phyloP scores from a whole-genome alignment of 2,888 invertebrate genomes.

The Vesta saturnalis region DNA sequence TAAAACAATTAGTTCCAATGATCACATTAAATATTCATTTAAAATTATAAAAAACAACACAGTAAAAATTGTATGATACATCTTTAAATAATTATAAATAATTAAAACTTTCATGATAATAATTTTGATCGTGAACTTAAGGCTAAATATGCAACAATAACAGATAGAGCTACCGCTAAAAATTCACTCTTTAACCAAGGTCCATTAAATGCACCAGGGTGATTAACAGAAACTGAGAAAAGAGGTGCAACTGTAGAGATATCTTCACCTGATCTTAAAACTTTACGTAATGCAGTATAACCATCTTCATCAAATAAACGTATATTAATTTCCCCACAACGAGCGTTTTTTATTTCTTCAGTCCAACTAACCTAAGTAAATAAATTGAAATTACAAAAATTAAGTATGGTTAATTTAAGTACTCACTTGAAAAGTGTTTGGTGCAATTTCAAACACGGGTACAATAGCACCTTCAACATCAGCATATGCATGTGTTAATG shows the following conservation, averaged over 20 bases:
- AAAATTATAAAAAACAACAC: neutral
- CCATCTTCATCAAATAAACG: slow-evolving; percentile 93
- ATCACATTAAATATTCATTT: too few species aligned
- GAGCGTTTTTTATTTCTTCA: slow-evolving; percentile 84
- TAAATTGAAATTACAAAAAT: slow-evolving; percentile 14
- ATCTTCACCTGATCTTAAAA: slow-evolving; percentile 77
- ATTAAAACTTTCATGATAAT: slow-evolving; percentile 67
- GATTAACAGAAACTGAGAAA: slow-evolving; percentile 75
- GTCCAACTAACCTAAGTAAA: slow-evolving; percentile 87
- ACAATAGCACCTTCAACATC: slow-evolving; percentile 88
- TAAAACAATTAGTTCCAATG: too few species aligned
- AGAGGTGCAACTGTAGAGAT: slow-evolving; percentile 74
- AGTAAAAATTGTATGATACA: neutral
- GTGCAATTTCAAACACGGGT: slow-evolving; percentile 82
- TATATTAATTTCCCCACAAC: slow-evolving; percentile 82
- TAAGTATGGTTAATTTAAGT: slow-evolving; percentile 23
- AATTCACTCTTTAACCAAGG: slow-evolving; percentile 94
- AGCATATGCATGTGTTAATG: slow-evolving; percentile 80
- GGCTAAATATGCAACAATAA: slow-evolving; percentile 86
- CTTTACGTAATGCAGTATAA: slow-evolving; percentile 86
- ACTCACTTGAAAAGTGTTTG: slow-evolving; percentile 86
- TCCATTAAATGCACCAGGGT: slow-evolving; percentile 87
- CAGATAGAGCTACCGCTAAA: slow-evolving; percentile 81
- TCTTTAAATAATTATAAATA: too few species aligned
- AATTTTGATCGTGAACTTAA: slow-evolving; percentile 85